Evolutionary conservation across 2,113 vertebrate species (phyloP).

Genomic region (Macquaria ambigua): DNA sequence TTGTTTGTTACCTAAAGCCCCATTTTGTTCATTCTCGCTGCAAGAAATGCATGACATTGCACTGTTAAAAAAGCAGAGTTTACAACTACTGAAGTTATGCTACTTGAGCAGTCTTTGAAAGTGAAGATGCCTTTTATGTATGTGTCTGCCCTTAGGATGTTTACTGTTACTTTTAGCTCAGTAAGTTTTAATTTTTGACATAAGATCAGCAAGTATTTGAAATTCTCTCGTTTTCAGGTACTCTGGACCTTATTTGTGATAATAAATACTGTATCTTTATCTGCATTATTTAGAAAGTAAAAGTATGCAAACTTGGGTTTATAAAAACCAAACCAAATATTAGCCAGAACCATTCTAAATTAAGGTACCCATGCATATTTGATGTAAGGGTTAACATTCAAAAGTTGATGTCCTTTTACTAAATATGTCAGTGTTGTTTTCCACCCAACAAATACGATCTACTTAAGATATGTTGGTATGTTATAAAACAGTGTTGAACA

Average conservation of each 20-base stretch:
- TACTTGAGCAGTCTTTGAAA: neutral
- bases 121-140: conserved; percentile 1
- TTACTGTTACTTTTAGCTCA: neutral
- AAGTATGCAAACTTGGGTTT: neutral
- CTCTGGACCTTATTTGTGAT: neutral
- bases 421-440: neutral
- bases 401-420: neutral
- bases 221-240: neutral
- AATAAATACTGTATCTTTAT: neutral
- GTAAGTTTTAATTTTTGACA: neutral
- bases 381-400: neutral
- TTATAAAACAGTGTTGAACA: neutral
- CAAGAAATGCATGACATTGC: conserved; percentile 24
- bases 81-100: neutral
- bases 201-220: conserved; percentile 15
- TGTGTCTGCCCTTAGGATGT: conserved; percentile 6
- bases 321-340: neutral
- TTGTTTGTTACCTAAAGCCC: conserved; percentile 21
- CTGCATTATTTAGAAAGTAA: neutral
- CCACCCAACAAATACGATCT: neutral
- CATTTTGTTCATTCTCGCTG: neutral
- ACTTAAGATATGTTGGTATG: neutral
- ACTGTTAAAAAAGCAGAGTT: conserved; percentile 22
- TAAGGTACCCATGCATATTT: neutral
- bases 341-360: neutral